phyloP scores from a whole-genome alignment of 1,140 invertebrate species.

The Neomicropteryx cornuta region DNA sequence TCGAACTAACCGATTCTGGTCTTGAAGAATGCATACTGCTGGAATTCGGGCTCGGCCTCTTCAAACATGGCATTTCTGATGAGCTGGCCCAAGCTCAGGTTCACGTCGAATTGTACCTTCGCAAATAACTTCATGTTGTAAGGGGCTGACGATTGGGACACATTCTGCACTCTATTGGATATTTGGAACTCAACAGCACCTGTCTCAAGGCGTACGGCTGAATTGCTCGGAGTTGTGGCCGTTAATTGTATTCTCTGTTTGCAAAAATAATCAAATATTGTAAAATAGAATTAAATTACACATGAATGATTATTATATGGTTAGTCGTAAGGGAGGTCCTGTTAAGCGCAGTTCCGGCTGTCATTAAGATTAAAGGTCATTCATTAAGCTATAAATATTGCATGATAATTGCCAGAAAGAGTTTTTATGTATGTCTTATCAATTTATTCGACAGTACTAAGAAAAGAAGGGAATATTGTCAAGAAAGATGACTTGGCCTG shows the following conservation, averaged over 20 bases:
- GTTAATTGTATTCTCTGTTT: conserved; percentile 88
- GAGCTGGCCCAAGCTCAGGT: conserved; percentile 88
- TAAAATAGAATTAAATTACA: background rate
- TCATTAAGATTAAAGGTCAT: too few relatives aligned
- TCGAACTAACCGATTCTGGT: conserved; percentile 71
- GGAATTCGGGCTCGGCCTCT: conserved; percentile 93
- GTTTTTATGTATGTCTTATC: too few relatives aligned
- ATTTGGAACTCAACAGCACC: conserved; percentile 83
- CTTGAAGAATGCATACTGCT: conserved; percentile 95
- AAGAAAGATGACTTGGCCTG: too few relatives aligned
- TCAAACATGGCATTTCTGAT: conserved; percentile 90
- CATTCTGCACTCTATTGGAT: conserved; percentile 88
- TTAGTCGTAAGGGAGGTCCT: too few relatives aligned
- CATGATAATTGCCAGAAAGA: too few relatives aligned
- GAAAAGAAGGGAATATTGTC: too few relatives aligned
- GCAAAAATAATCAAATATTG: conserved; percentile 13
- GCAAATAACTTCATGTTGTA: conserved; percentile 77
- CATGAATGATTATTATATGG: too few relatives aligned
- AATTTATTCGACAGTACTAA: too few relatives aligned
- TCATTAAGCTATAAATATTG: too few relatives aligned
- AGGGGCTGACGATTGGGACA: conserved; percentile 53
- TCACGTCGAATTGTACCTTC: conserved; percentile 87
- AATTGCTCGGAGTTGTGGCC: conserved; percentile 94
- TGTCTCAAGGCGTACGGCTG: conserved; percentile 90
- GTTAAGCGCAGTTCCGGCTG: too few relatives aligned